These are phyloP conservation scores for Enteromius fasciolatus DNA, from an alignment of 2,797 vertebrate genomes.

Conservation along the genomic window DNA sequence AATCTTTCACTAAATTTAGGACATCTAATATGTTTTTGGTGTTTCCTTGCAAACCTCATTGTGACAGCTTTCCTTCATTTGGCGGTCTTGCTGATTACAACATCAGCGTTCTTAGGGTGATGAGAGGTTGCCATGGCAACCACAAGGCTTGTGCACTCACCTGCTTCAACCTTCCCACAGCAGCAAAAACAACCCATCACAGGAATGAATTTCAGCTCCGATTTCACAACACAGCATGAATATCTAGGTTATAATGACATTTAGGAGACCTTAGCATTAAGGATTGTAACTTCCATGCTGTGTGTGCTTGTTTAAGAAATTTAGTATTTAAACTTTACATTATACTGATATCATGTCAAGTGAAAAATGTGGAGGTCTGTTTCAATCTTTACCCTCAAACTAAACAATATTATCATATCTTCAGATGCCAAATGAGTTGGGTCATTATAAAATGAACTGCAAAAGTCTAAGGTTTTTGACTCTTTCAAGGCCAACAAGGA, in stretches of 20 bases:
- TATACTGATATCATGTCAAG: not conserved
- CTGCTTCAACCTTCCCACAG: slow-evolving; percentile 5
- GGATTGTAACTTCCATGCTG: not conserved
- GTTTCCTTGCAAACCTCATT: slow-evolving; percentile 10
- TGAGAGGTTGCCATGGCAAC: slow-evolving; percentile 43
- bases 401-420: not conserved
- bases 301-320: not conserved
- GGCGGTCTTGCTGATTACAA: slow-evolving; percentile 4
- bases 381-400: not conserved
- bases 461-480: too few relatives aligned
- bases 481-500: not conserved
- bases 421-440: not conserved
- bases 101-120: slow-evolving; percentile 10
- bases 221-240: slow-evolving; percentile 10
- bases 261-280: not conserved
- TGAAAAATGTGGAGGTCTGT: not conserved
- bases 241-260: not conserved
- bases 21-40: not conserved
- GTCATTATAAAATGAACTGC: not conserved
- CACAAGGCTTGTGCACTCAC: not conserved
- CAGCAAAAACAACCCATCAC: slow-evolving; percentile 20
- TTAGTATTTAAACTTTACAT: not conserved
- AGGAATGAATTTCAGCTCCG: slow-evolving; percentile 27
- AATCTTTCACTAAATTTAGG: not conserved
- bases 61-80: not conserved